Evolutionary conservation across 2,888 invertebrate genomes (phyloP).

Genomic region (Pandemis corylana): DNA sequence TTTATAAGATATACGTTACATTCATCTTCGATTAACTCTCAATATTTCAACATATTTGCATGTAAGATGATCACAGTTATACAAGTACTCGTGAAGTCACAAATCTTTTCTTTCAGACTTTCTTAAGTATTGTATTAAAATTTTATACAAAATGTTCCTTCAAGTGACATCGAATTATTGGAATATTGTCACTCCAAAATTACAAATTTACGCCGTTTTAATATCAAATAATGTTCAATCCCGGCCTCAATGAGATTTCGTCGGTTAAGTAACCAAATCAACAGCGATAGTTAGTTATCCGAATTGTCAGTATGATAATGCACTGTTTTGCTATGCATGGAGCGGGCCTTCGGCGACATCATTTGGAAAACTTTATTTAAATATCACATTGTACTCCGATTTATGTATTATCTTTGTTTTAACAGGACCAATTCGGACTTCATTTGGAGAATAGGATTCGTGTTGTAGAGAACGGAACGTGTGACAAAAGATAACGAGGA

Average conservation of each 20-base stretch:
- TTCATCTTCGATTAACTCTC: too few relatives aligned
- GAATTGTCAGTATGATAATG: slow-evolving; percentile 20
- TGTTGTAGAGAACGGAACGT: neutral
- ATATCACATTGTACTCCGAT: slow-evolving; percentile 7
- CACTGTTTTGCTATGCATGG: slow-evolving; percentile 24
- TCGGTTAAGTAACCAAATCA: slow-evolving; percentile 10
- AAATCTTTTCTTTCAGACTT: neutral
- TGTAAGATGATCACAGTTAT: too few relatives aligned
- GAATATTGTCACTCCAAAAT: neutral
- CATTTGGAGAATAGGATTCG: neutral
- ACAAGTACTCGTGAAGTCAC: too few relatives aligned
- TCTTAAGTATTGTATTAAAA: neutral
- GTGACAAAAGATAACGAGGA: neutral
- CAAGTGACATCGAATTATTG: neutral
- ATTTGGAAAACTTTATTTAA: slow-evolving; percentile 22
- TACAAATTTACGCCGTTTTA: too few relatives aligned
- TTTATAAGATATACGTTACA: too few relatives aligned
- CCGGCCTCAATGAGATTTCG: neutral
- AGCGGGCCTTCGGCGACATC: slow-evolving; percentile 15
- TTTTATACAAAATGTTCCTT: too few relatives aligned
- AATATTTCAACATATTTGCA: too few relatives aligned
- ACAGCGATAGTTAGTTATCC: slow-evolving; percentile 9
- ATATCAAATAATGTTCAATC: neutral
- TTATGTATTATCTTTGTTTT: slow-evolving; percentile 3
- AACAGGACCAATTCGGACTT: neutral